phyloP scores from a whole-genome alignment of 2,113 vertebrate species.

The Peromyscus maniculatus region DNA sequence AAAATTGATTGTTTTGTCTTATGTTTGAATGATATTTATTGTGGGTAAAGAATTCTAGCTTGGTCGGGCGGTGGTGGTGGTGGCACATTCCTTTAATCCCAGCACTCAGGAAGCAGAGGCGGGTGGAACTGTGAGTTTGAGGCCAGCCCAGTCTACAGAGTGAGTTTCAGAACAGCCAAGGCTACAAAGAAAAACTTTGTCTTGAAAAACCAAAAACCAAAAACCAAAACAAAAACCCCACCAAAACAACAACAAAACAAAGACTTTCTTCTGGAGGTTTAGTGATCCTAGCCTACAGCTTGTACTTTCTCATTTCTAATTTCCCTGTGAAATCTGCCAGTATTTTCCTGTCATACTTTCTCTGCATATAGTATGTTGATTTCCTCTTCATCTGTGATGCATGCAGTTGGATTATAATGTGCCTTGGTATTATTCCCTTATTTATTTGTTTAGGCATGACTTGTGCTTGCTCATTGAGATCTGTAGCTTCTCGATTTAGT shows the following conservation, averaged over 20 bases:
- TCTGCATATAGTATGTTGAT: not conserved
- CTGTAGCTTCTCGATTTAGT: not conserved
- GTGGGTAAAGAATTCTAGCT: not conserved
- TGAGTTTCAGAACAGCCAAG: not conserved
- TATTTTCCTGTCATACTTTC: not conserved
- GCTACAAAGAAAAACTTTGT: not conserved
- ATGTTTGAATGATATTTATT: not conserved
- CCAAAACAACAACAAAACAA: not conserved
- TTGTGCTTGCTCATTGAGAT: not conserved
- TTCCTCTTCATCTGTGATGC: not conserved
- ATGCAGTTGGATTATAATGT: not conserved
- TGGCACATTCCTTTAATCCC: not conserved
- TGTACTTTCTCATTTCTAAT: no score
- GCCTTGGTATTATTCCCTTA: not conserved
- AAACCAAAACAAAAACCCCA: no score
- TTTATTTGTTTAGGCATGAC: not conserved
- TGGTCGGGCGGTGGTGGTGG: not conserved
- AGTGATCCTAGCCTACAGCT: not conserved
- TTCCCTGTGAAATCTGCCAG: not conserved
- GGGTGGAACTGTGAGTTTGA: not conserved
- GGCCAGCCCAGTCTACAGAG: not conserved
- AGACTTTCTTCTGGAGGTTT: not conserved
- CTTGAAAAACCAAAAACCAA: no score
- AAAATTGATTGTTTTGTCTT: not conserved
- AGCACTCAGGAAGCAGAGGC: not conserved